Base-by-base conservation (phyloP, 2,888 invertebrate genomes). In the Pandemis corylana region DNA sequence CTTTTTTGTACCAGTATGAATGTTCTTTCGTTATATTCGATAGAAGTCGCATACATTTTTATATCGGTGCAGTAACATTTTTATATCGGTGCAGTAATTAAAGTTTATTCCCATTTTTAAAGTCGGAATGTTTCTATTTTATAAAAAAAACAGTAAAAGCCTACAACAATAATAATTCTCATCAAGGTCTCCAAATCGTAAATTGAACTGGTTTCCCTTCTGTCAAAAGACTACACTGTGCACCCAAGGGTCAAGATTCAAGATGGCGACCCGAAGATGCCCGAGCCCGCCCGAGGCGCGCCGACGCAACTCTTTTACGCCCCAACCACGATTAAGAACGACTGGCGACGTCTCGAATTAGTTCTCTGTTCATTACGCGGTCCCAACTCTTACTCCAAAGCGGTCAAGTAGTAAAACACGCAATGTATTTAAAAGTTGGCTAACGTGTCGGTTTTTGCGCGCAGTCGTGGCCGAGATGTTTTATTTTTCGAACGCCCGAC, bases 281-380 rank as follows among this genome's bases (percentile, higher is more conserved):
- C 68, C 61, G 68, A 61, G 68, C 68, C 59, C 41, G 59, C 46
- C 69, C 63, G 63, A 44, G 65, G 65, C 65, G 46, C 71, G 71
- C 65, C 28, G 65, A 56, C 65, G 59, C 56, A n/a, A 65, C 63
- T 67, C 67, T 67, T 70, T 71, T 65, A 65, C 64, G 20, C 7
- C 56, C 7, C 13, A 7, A 9, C 20, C 56, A 56, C 20, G 56
- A 56, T 6, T 49, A 49, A n/a, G 9, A 7, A n/a, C 9, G 9
- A 20, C 56, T n/a, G 20, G 20, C 20, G 56, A 56, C 9, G 13
- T 20, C 7, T 7, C 0, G 56, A 20, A 2, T 20, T 7, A 56
- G 7, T 15, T n/a, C 7, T 7, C 9, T 20, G 20, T 56, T 7
- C 56, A 56, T 56, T 56, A 7, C 56, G 7, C 20, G 9, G 2